These are phyloP conservation scores for Drosophila ficusphila DNA, from an alignment of 1,140 invertebrate genomes.

Conservation along the genomic window DNA sequence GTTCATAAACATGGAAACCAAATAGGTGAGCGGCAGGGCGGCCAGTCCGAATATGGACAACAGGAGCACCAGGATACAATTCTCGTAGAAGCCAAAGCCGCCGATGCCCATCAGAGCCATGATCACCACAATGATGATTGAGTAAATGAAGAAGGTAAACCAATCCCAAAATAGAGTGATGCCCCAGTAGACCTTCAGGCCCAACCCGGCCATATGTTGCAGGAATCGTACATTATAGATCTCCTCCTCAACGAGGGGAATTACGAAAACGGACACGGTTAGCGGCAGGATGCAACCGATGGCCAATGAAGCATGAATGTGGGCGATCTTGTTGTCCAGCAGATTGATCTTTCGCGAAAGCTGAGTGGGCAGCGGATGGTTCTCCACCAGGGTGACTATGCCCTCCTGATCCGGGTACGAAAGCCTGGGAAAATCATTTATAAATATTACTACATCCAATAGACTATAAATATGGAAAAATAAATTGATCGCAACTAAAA, in stretches of 20 bases:
- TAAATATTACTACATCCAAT: too few species aligned
- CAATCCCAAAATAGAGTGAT: conserved; percentile 68
- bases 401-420: conserved; percentile 14
- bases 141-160: conserved; percentile 58
- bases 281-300: conserved; percentile 66
- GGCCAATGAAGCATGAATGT: conserved; percentile 57
- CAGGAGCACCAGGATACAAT: conserved; percentile 49
- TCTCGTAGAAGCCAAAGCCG: conserved; percentile 51
- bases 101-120: conserved; percentile 49
- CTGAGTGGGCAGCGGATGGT: conserved; percentile 56
- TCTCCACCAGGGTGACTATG: conserved; percentile 25
- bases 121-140: conserved; percentile 61
- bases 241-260: conserved; percentile 69
- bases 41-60: conserved; percentile 57
- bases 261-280: conserved; percentile 61
- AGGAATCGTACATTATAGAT: conserved; percentile 45
- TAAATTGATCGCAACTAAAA: too few species aligned
- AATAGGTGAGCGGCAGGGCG: conserved; percentile 60
- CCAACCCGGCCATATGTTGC: conserved; percentile 61
- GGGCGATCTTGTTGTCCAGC: conserved; percentile 67
- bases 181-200: conserved; percentile 57
- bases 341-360: conserved; percentile 60
- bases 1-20: conserved; percentile 63
- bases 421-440: conserved; percentile 43
- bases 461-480: not conserved